These are phyloP conservation scores for Eudorcas thomsonii DNA, from an alignment of 2,113 vertebrate species.

Conservation along the genomic window DNA sequence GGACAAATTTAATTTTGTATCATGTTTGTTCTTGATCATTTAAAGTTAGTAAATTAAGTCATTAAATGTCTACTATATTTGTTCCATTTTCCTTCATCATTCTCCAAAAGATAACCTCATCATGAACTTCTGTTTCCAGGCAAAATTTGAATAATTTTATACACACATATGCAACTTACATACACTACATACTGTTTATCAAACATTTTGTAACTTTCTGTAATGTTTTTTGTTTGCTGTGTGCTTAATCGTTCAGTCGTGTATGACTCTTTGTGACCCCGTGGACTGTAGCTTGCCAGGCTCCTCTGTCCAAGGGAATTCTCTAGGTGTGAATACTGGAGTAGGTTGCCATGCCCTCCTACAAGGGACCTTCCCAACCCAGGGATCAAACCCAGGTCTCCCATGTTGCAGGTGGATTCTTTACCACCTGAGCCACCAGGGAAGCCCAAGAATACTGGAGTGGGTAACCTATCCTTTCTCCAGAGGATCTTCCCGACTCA, in stretches of 20 bases:
- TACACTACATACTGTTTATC: neutral
- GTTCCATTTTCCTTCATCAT: neutral
- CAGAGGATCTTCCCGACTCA: neutral
- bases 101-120: neutral
- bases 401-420: neutral
- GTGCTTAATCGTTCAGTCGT: rapidly evolving
- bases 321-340: neutral
- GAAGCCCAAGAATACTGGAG: neutral
- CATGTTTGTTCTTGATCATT: neutral
- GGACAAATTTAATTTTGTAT: neutral
- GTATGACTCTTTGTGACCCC: neutral
- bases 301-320: neutral
- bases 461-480: neutral
- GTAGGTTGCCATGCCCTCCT: neutral
- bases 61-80: neutral
- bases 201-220: neutral
- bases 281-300: neutral
- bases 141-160: neutral
- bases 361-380: neutral
- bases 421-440: neutral
- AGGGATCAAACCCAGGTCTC: neutral
- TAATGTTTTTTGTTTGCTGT: neutral
- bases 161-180: neutral
- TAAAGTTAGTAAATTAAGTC: neutral
- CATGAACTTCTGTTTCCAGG: neutral